Conservation (phyloP, 2,113 vertebrate species). For the Rhegmatorhina hoffmannsi region DNA sequence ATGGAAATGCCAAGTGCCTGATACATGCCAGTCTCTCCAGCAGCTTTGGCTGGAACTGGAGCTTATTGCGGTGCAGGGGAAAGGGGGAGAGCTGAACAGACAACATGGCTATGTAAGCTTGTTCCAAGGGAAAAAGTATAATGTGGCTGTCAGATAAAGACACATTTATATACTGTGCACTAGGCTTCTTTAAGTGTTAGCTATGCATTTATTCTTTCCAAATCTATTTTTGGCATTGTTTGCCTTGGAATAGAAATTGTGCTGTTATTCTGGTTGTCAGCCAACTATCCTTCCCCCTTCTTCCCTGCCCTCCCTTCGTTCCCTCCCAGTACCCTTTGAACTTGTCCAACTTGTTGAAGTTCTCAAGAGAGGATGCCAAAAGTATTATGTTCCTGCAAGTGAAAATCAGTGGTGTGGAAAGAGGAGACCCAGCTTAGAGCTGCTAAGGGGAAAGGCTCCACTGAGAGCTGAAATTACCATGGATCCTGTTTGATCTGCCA, state of each 20-base stretch:
- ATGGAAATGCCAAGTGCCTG: not conserved
- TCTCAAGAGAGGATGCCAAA: not conserved
- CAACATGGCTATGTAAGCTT: not conserved
- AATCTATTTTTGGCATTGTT: slow-evolving; percentile 44
- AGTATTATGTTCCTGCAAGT: not conserved
- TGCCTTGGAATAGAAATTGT: slow-evolving; percentile 22
- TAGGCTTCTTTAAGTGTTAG: not conserved
- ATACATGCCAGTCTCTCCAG: not conserved
- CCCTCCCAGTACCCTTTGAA: slow-evolving; percentile 41
- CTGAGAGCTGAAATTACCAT: not conserved
- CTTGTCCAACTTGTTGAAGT: slow-evolving; percentile 7
- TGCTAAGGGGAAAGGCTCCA: not conserved
- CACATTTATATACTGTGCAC: not conserved
- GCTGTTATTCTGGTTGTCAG: slow-evolving; percentile 10
- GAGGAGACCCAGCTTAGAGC: not conserved
- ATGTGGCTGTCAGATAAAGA: not conserved
- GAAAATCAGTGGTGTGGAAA: not conserved
- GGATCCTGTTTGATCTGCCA: not conserved
- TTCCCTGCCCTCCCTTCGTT: not conserved
- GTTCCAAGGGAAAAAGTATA: not conserved
- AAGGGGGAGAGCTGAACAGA: not conserved
- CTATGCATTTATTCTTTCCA: slow-evolving; percentile 1
- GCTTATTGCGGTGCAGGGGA: not conserved
- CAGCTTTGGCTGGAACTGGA: not conserved
- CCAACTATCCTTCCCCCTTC: slow-evolving; percentile 1